Evolutionary conservation across 2,113 vertebrate species (phyloP).

Genomic region (Lethenteron reissneri): DNA sequence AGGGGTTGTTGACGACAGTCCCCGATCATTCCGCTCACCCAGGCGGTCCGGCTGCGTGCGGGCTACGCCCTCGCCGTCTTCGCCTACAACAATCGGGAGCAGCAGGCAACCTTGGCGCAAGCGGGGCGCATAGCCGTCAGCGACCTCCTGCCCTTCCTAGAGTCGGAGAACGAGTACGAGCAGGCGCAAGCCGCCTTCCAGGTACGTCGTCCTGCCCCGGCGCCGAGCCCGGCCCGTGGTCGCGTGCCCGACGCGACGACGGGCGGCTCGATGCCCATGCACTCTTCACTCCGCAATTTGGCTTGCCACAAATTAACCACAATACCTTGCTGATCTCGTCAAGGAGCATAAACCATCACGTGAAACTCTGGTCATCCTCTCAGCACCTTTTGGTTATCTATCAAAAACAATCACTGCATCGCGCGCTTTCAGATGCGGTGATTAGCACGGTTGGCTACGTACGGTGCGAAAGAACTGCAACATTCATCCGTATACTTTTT

Average conservation of each 20-base stretch:
- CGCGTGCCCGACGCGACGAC: neutral
- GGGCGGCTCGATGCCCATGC: neutral
- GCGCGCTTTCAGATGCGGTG: no score
- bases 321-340: neutral
- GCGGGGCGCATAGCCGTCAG: constrained; percentile 21
- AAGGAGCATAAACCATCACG: neutral
- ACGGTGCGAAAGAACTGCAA: no score
- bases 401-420: no score
- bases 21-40: constrained; percentile 10
- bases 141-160: constrained; percentile 24
- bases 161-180: constrained; percentile 23
- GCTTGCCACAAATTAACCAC: neutral
- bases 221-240: no score
- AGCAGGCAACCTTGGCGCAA: constrained; percentile 25
- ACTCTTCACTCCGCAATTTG: neutral
- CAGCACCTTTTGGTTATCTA: no score
- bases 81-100: constrained; percentile 26
- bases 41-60: constrained; percentile 28
- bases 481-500: no score
- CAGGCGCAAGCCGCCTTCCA: constrained; percentile 35
- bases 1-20: no score
- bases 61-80: constrained; percentile 31
- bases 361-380: neutral
- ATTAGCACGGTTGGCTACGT: no score
- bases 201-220: constrained; percentile 17